A percentile compares a stretch with the other conserved stretches of the same genome.
Evolutionary conservation across 2,113 vertebrate genomes (phyloP).

Genomic region (Channa argus): DNA sequence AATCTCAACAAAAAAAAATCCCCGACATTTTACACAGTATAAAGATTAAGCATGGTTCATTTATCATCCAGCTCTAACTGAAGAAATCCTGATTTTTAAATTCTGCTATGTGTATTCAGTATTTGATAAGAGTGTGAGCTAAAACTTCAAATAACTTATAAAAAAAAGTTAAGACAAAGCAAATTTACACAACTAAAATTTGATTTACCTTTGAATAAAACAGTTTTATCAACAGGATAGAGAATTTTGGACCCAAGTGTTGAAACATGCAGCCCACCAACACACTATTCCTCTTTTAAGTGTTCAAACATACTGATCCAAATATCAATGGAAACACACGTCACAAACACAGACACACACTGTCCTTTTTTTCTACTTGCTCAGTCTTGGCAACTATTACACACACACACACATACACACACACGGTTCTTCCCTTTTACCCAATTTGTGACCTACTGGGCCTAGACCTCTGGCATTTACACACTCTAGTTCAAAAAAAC

Average conservation of each 20-base stretch:
- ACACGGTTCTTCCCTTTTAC: slow-evolving; percentile 14
- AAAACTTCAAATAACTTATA: neutral
- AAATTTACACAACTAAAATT: neutral
- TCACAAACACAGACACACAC: slow-evolving; percentile 22
- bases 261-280: slow-evolving; percentile 17
- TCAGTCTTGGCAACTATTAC: neutral
- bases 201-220: neutral
- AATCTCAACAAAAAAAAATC: no score
- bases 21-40: no score
- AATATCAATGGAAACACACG: slow-evolving; percentile 67
- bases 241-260: neutral
- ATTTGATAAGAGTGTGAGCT: no score
- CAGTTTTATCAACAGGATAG: neutral
- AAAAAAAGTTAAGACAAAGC: no score
- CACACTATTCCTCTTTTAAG: slow-evolving; percentile 55
- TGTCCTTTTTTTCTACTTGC: neutral
- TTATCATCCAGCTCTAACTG: no score
- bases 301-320: slow-evolving; percentile 61
- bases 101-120: no score
- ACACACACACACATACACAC: slow-evolving; percentile 8
- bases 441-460: slow-evolving; percentile 71
- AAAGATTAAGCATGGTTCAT: no score
- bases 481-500: slow-evolving; percentile 79
- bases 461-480: slow-evolving; percentile 80
- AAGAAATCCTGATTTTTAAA: no score